Base-by-base conservation (phyloP, 2,888 invertebrate genomes). In the Campoplex capitator region DNA sequence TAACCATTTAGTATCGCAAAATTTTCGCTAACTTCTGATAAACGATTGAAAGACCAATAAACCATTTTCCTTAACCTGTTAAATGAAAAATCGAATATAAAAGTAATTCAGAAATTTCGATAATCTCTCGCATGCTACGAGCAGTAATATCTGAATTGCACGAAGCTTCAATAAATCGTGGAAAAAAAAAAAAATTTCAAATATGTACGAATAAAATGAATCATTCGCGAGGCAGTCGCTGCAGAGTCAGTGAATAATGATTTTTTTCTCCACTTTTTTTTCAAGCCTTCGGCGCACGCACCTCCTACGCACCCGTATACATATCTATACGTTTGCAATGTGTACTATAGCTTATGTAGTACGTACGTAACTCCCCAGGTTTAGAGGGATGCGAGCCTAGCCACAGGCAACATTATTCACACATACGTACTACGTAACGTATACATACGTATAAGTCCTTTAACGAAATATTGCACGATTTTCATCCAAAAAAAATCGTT, bases 271-370 rank as follows among this genome's bases (percentile, higher is more conserved):
- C 56, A 70, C 45, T 56, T 45, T 56, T 71, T 62, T 82, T 82
- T 68, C 42, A 68, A 82, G 81, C 74, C 32, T 75, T 75, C 81
- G 81, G 70, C 81, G 81, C 74, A 82, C 74, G 81, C 81, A 81
- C 51, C 79, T 32, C 16, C 74, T 56, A 67, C 81, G 74, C 67
- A 67, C 58, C 42, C 65, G 48, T 48, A 65, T 48, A 73, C 18
- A 51, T 54, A n/a, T 58, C 13, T 74, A 42, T 56, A 74, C 38
- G n/a, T 74, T 56, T 54, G 38, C 54, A 73, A 48, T 77, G 67
- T 67, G 51, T 38, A 67, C 67, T 45, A 51, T 28, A 76, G 75
- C n/a, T 62, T 42, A 76, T 48, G 42, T 67, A 48, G 38, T 78
- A 67, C 38, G 32, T 42, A 74, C 74, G 42, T 77, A 56, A 71